phyloP scores from a whole-genome alignment of 2,797 vertebrate species.

The Falco biarmicus region DNA sequence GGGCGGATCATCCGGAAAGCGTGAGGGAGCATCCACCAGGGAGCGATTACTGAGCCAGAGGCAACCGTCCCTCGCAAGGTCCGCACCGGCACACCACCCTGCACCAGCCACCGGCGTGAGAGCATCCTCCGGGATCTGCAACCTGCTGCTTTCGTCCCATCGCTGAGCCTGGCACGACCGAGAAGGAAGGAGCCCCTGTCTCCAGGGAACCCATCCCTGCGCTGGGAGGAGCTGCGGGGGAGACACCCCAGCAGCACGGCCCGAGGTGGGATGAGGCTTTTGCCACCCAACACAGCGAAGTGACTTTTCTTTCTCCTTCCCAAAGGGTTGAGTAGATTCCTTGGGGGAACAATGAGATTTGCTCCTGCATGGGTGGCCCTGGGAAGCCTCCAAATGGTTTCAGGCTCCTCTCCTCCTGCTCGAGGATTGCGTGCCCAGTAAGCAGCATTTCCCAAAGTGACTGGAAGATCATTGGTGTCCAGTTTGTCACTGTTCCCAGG shows the following conservation, averaged over 20 bases:
- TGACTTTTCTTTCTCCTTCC: background rate
- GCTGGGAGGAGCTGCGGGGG: accelerated
- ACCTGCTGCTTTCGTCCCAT: background rate
- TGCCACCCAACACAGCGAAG: accelerated
- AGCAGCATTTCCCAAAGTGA: background rate
- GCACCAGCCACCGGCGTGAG: background rate
- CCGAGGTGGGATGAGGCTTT: accelerated
- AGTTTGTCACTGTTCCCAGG: background rate
- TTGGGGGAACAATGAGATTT: background rate
- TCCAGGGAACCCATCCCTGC: background rate
- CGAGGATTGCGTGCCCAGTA: accelerated
- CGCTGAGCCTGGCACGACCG: accelerated
- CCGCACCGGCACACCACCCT: background rate
- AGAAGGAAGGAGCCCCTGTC: background rate
- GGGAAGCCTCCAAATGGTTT: background rate
- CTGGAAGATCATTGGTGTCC: background rate
- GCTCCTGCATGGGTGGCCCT: background rate
- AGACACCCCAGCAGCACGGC: accelerated
- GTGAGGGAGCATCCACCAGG: slow-evolving; percentile 18
- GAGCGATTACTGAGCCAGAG: background rate
- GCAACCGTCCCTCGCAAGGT: background rate
- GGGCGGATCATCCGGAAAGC: slow-evolving; percentile 88
- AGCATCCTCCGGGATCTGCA: background rate
- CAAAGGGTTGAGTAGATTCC: background rate
- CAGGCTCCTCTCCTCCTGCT: background rate